Base-by-base conservation (phyloP, 2,113 vertebrate species). In the Odobenus rosmarus region DNA sequence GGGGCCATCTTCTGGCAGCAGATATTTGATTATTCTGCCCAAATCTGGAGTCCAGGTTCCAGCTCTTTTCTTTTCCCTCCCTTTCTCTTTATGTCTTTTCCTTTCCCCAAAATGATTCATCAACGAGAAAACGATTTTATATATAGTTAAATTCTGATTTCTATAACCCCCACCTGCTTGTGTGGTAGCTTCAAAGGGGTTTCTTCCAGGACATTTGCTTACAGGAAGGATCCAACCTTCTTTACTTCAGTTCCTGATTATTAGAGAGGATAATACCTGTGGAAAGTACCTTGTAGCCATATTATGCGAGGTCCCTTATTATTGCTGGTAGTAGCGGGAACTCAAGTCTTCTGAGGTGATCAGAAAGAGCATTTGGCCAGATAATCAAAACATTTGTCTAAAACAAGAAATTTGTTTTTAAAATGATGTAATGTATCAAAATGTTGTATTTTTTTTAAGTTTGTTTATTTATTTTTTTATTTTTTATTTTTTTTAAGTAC, bases 111-210 rank as follows among this genome's bases (percentile, higher is more conserved):
- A 55, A 80, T 84, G 49, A 67, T 39, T 90, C 57, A 95, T 72
- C 55, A 39, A 94, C 57, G 96, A 59, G 69, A 36, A 81, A 85
- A 77, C 33, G 23, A 84, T 76, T 92, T 61, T 39, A 39, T 39
- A 49, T 61, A 49, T 49, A 76, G 86, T 85, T 80, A 85, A 85
- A 81, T 85, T 94, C 92, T 53, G 62, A 72, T 89, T 81, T 96
- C n/a, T 85, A 24, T 51, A 89, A 88, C 13, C 10, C 36, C 33
- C 7, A 36, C 19, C 36, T 81, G 88, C 16, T 92, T 95, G 36
- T 87, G 42, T 57, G 84, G 59, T 24, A 46, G 8, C 46, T 91
- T 88, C 89, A 59, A 90, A 90, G 61, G 55, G 19, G 9, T 13
- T 83, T 95, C 42, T 74, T 51, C 33, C 14, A 88, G 39, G 69